Conservation (phyloP, 2,113 vertebrate species). For the Indri indri region DNA sequence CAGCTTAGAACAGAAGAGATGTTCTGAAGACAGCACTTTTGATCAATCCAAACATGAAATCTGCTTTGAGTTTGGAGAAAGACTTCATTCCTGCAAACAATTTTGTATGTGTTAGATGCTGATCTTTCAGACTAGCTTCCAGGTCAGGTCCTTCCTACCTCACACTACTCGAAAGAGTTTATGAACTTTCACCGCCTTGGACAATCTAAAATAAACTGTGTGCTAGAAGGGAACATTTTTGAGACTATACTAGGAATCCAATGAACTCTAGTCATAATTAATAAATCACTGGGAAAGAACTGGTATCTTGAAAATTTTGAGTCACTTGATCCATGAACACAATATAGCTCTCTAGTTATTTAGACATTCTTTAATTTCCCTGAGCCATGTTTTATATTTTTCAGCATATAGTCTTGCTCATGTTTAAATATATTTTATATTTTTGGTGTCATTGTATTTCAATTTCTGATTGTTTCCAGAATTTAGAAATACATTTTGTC, state of each 20-base stretch:
- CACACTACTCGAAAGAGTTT: neutral
- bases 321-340: neutral
- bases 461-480: neutral
- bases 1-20: neutral
- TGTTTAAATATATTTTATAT: neutral
- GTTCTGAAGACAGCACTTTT: neutral
- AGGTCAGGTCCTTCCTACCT: neutral
- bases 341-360: neutral
- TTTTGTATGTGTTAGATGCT: neutral
- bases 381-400: neutral
- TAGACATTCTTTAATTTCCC: neutral
- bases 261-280: neutral
- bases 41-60: neutral
- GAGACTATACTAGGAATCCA: neutral
- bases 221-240: neutral
- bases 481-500: neutral
- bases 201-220: neutral
- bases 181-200: neutral
- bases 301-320: neutral
- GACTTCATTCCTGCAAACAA: neutral
- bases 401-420: neutral
- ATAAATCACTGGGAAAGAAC: neutral
- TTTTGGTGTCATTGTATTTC: neutral
- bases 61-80: neutral
- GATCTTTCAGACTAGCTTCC: neutral